Conservation (phyloP, 2,888 invertebrate species). For the Phyto melanocephala region DNA sequence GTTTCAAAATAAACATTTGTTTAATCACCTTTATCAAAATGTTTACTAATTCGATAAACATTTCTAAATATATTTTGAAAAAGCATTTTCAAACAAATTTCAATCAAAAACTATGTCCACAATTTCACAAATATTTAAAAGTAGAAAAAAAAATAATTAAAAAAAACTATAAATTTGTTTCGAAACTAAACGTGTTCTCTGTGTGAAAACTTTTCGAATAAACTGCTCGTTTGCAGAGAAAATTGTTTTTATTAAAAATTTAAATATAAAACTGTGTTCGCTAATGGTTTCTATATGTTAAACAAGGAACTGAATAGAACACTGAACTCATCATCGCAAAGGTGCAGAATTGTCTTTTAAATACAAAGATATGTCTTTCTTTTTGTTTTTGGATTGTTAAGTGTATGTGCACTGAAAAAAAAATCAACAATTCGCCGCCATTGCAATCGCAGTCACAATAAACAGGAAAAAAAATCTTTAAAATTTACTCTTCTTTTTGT, state of each 20-base stretch:
- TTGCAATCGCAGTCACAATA: conserved; percentile 19
- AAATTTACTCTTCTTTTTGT: conserved; percentile 21
- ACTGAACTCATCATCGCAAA: conserved; percentile 32
- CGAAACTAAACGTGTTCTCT: conserved; percentile 36
- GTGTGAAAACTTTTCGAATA: conserved; percentile 60
- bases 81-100: conserved; percentile 52
- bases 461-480: conserved; percentile 45
- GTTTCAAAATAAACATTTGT: neutral
- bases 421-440: conserved; percentile 33
- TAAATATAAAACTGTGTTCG: conserved; percentile 65
- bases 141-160: neutral
- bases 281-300: conserved; percentile 45
- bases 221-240: conserved; percentile 58
- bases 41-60: conserved; percentile 52
- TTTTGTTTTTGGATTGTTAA: neutral
- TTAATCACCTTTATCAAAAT: conserved; percentile 52
- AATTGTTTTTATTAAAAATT: conserved; percentile 44
- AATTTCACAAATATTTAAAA: conserved; percentile 44
- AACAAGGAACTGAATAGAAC: conserved; percentile 52
- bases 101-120: conserved; percentile 42
- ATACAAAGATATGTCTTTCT: neutral
- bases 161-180: conserved; percentile 18
- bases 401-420: conserved; percentile 2
- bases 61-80: conserved; percentile 59
- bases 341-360: conserved; percentile 55